These are phyloP conservation scores for Eristalis pertinax DNA, from an alignment of 2,888 invertebrate genomes.

Conservation along the genomic window DNA sequence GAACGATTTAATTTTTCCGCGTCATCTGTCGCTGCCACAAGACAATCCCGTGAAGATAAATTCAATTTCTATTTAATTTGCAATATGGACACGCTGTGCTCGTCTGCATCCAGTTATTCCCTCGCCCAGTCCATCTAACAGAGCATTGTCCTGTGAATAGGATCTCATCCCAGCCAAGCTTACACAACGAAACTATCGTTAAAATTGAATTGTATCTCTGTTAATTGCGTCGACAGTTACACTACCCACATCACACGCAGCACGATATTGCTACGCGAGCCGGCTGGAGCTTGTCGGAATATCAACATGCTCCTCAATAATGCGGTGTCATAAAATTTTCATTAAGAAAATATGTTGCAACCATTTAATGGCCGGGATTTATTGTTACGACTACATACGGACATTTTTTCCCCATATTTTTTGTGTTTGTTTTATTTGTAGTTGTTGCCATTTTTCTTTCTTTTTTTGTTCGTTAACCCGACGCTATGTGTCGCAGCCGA, in stretches of 20 bases:
- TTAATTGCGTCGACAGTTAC: constrained; percentile 42
- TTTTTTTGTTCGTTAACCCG: constrained; percentile 9
- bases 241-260: constrained; percentile 4
- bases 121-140: background rate
- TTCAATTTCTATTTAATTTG: background rate
- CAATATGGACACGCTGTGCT: constrained; percentile 13
- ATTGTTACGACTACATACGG: constrained; percentile 45
- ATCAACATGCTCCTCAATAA: constrained; percentile 44
- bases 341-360: constrained; percentile 76
- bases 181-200: constrained; percentile 31
- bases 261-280: constrained; percentile 13
- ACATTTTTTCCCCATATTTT: background rate
- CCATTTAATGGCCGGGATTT: constrained; percentile 65
- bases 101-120: background rate
- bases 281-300: constrained; percentile 19
- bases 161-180: constrained; percentile 1
- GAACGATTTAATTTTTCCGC: background rate
- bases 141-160: background rate
- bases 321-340: constrained; percentile 74
- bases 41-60: background rate
- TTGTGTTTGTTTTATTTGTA: background rate
- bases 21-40: background rate
- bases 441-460: background rate
- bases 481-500: background rate
- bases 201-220: constrained; percentile 59